These are phyloP conservation scores for Penaeus chinensis DNA, from an alignment of 1,140 invertebrate genomes.

Conservation along the genomic window DNA sequence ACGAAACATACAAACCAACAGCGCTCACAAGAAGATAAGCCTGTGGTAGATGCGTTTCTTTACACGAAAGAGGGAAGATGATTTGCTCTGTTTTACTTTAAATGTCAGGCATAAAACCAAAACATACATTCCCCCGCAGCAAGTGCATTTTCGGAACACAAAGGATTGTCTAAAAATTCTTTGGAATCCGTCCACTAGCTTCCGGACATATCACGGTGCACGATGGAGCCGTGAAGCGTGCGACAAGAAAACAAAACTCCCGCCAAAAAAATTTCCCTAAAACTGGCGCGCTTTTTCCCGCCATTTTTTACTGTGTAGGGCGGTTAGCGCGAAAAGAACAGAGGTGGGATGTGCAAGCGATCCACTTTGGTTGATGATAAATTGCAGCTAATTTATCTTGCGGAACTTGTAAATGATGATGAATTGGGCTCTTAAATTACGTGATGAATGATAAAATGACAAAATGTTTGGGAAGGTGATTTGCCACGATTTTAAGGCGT, in stretches of 20 bases:
- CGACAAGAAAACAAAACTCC: constrained; percentile 50
- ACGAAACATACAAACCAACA: too few relatives aligned
- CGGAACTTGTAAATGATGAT: constrained; percentile 15
- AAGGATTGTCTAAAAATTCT: constrained; percentile 42
- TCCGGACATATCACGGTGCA: constrained; percentile 52
- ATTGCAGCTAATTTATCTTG: constrained; percentile 39
- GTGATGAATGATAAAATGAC: neutral
- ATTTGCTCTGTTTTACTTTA: too few relatives aligned
- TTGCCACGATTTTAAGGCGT: too few relatives aligned
- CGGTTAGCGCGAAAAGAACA: constrained; percentile 47
- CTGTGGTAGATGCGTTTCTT: too few relatives aligned
- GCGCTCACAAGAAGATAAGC: too few relatives aligned
- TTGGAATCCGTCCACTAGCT: constrained; percentile 51
- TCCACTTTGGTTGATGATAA: constrained; percentile 47
- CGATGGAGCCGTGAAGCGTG: constrained; percentile 50
- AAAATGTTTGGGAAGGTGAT: neutral
- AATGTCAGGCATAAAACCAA: neutral
- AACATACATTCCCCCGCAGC: constrained; percentile 26
- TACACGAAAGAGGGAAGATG: too few relatives aligned
- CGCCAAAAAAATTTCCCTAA: constrained; percentile 31
- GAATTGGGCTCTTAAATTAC: neutral
- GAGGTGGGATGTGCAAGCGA: constrained; percentile 41
- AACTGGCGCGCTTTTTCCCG: constrained; percentile 39
- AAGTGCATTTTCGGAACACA: constrained; percentile 41
- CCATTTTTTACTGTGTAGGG: constrained; percentile 38